Percentiles rank a stretch among this genome's conserved stretches.
phyloP scores from a whole-genome alignment of 2,888 invertebrate species.

The Tethea ocularis region DNA sequence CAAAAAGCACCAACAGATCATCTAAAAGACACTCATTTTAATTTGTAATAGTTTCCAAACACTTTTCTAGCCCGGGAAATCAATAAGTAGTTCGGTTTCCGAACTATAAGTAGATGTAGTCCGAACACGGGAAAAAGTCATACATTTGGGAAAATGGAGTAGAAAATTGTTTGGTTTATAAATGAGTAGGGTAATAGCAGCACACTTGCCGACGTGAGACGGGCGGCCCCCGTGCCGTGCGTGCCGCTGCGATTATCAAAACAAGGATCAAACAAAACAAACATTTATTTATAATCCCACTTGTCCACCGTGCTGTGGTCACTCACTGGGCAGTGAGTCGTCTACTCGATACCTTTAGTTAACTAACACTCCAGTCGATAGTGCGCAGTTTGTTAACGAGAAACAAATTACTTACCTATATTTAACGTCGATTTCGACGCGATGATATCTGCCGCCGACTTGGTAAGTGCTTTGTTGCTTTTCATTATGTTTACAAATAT shows the following conservation, averaged over 20 bases:
- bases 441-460: constrained; percentile 43
- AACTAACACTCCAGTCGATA: constrained; percentile 13
- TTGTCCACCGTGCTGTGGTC: constrained; percentile 23
- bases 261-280: constrained; percentile 45
- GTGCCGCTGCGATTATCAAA: constrained; percentile 24
- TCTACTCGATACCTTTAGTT: constrained; percentile 22
- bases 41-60: no score
- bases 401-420: constrained; percentile 18
- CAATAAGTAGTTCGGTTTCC: not conserved
- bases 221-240: constrained; percentile 18
- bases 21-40: no score
- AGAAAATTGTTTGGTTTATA: not conserved
- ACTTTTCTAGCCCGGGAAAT: not conserved
- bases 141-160: not conserved
- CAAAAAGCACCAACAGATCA: no score
- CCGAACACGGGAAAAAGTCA: not conserved
- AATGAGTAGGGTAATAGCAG: constrained; percentile 8
- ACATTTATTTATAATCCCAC: constrained; percentile 34
- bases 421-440: constrained; percentile 17
- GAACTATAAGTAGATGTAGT: not conserved
- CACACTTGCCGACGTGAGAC: not conserved
- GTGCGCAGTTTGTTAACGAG: constrained; percentile 35
- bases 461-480: constrained; percentile 24
- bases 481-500: not conserved
- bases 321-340: constrained; percentile 26